Evolutionary conservation across 2,113 vertebrate species (phyloP), one percentile per base, ranked within the genome.

Genomic region (Hyaena hyaena): DNA sequence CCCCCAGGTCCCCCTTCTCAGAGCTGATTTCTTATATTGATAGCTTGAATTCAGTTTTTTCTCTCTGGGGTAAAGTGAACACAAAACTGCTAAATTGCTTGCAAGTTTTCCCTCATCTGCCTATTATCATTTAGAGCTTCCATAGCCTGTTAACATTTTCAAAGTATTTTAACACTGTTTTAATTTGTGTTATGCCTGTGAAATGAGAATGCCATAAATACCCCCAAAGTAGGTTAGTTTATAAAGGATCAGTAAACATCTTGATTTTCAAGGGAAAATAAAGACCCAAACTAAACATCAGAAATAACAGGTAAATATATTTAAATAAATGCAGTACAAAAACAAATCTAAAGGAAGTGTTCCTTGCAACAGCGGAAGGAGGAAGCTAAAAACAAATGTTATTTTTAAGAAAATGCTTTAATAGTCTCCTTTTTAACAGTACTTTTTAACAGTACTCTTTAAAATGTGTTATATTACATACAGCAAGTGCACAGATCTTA

Each of bases 161-260:
- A 45, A 94, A 95, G 63, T 83, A 96, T 84, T 90, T 96, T 97
- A 92, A n/a, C 61, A 92, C 95, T 95, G 84, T 95, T 98, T 98
- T 93, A 96, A 97, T 97, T 96, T 90, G 50, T 89, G 83, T 94
- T 92, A 77, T 79, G 84, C 71, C 79, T 97, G 88, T 88, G 92
- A 98, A 97, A 82, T 84, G n/a, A 55, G 76, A 92, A 81, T 53
- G 17, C 96, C 93, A 84, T 82, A 97, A 97, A 97, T 97, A 97
- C 28, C 50, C 63, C 17, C 35, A 48, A 97, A 98, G 83, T 97
- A 93, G 96, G 96, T 96, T 96, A 95, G 93, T 95, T 97, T 96
- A 63, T 93, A 74, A 95, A 74, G 68, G 6, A 79, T 94, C 73
- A 79, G 76, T 90, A 95, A 97, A 83, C 88, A 89, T 89, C 68